Percentiles rank a stretch among this genome's conserved stretches.
phyloP scores from a whole-genome alignment of 2,113 vertebrate genomes.

The Crotalus viridis region DNA sequence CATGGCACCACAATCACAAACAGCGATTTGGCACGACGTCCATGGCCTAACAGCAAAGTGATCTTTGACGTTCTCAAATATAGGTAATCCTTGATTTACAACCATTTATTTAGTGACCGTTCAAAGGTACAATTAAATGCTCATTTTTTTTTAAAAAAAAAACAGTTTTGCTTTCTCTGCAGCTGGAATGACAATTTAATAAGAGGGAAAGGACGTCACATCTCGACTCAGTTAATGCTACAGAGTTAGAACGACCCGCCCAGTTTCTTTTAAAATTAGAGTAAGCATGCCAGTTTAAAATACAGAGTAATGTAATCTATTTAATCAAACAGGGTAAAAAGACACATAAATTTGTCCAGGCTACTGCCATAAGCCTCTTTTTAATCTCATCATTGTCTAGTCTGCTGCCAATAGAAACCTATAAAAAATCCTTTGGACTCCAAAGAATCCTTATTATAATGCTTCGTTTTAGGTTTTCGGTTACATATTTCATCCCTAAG shows the following conservation, averaged over 20 bases:
- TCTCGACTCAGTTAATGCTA: neutral
- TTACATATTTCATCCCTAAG: neutral
- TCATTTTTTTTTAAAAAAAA: neutral
- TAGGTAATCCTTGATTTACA: neutral
- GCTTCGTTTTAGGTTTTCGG: neutral
- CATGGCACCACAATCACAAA: no score
- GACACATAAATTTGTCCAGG: neutral
- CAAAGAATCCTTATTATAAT: neutral
- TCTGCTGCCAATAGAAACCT: neutral
- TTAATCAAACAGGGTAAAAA: neutral
- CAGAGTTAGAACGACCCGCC: neutral
- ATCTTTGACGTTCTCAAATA: neutral
- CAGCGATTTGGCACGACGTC: no score
- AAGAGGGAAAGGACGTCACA: neutral
- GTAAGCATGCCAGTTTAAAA: neutral
- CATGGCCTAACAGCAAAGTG: neutral
- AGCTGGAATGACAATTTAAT: neutral
- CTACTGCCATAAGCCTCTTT: neutral
- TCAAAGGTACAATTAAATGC: neutral
- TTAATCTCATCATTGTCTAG: neutral
- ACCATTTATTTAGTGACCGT: neutral
- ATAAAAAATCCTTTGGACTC: neutral
- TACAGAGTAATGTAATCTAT: neutral
- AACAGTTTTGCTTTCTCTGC: neutral
- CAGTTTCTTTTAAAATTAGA: neutral